Percentiles rank a stretch among this genome's conserved stretches.
These are phyloP conservation scores for Galendromus occidentalis DNA, from an alignment of 1,140 invertebrate genomes.

Conservation along the genomic window DNA sequence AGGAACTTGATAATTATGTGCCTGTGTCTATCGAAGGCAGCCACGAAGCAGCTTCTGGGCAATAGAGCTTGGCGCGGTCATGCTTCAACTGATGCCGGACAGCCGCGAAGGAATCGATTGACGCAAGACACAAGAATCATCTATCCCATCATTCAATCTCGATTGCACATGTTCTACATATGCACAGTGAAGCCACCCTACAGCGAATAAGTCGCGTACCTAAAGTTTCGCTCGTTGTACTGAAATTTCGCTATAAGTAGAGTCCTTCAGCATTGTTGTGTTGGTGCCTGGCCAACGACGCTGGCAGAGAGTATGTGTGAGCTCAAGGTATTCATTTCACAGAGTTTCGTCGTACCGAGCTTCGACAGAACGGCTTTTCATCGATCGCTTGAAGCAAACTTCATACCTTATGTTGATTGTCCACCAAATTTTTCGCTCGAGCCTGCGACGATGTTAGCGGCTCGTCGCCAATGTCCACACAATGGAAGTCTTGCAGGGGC, in stretches of 20 bases:
- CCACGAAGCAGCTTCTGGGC: no score
- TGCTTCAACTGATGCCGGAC: no score
- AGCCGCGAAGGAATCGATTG: no score
- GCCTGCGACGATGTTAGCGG: neutral
- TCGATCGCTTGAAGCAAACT: neutral
- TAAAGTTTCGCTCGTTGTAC: neutral
- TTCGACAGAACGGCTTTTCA: neutral
- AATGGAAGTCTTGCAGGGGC: constrained; percentile 1
- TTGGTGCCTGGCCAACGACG: neutral
- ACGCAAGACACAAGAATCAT: no score
- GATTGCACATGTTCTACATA: no score
- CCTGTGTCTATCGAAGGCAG: no score
- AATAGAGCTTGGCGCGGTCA: no score
- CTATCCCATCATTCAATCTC: no score
- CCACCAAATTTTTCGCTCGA: neutral
- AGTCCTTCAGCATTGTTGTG: neutral
- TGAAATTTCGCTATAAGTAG: neutral
- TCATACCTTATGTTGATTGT: neutral
- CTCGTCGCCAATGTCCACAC: neutral
- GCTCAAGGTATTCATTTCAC: neutral
- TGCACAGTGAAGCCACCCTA: no score
- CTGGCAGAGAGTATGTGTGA: no score
- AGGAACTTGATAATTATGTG: no score
- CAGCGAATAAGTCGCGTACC: no score
- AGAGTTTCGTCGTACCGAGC: neutral